These are phyloP conservation scores for Heterodera carotae DNA, from an alignment of 1,140 invertebrate species.

Conservation along the genomic window DNA sequence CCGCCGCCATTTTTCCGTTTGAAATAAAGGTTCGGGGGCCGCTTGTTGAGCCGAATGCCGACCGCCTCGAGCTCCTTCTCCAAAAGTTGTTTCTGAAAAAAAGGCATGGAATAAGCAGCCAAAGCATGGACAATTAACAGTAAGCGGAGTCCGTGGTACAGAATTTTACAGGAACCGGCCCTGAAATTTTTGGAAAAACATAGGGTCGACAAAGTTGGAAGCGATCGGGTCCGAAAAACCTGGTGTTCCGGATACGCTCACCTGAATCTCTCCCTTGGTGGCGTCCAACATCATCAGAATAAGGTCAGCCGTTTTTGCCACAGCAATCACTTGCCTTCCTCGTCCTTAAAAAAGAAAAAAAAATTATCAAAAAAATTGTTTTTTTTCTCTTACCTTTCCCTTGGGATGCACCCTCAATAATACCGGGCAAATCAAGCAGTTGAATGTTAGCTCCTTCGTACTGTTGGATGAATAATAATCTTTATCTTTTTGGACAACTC, in stretches of 20 bases:
- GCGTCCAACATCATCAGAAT: slow-evolving; percentile 98
- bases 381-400: slow-evolving; percentile 78
- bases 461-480: slow-evolving; percentile 3
- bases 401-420: slow-evolving; percentile 99
- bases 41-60: slow-evolving; percentile 91
- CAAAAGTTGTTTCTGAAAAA: slow-evolving; percentile 89
- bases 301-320: slow-evolving; percentile 93
- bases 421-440: slow-evolving; percentile 96
- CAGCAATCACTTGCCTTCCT: slow-evolving; percentile 87
- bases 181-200: too few species aligned
- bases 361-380: slow-evolving; percentile 66
- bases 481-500: slow-evolving; percentile 9
- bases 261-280: slow-evolving; percentile 73
- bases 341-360: slow-evolving; percentile 73
- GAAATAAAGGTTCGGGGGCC: slow-evolving; percentile 91
- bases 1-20: slow-evolving; percentile 93
- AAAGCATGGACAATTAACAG: too few species aligned
- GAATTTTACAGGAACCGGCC: too few species aligned
- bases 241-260: too few species aligned
- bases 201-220: too few species aligned
- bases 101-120: slow-evolving; percentile 69
- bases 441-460: slow-evolving; percentile 86
- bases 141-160: too few species aligned
- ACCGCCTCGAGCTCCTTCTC: slow-evolving; percentile 98
- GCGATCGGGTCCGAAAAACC: too few species aligned